Evolutionary conservation across 2,888 invertebrate genomes (phyloP), one percentile per base, ranked within the genome.

Genomic region (Campaea margaritaria): DNA sequence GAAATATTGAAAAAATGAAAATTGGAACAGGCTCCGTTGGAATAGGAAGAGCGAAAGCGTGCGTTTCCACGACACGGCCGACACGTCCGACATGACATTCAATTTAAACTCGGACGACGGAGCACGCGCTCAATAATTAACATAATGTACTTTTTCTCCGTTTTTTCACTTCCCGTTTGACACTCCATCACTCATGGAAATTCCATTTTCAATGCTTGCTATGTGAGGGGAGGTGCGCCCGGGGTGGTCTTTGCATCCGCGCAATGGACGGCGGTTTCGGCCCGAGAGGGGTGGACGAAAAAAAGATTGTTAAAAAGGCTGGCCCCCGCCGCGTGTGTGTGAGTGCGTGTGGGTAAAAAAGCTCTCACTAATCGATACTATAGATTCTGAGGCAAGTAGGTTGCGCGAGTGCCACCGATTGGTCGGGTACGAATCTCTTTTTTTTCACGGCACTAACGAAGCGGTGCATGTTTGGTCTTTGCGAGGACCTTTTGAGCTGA

Each of bases 161-260:
- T 90, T 91, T 91, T 91, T 89, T 83, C 88, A 87, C 86, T 87
- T 90, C 86, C 85, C 90, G 91, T 91, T 91, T 92, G 92, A 91
- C 92, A 92, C 91, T 92, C 91, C 92, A 92, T 92, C 92, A 92
- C 90, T 92, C 92, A 92, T 89, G 92, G 91, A 92, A 92, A 92
- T 91, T 91, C 92, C 92, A 91, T 91, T 92, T 91, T 91, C 90
- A 91, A 91, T 91, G 91, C 88, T 69, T 87, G 89, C 82, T 86
- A 84, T 87, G 85, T 83, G 86, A 85, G 87, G 83, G 86, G 83
- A 74, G 87, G 85, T 83, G 82, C 62, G 70, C 39, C 76, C 75
- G 81, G 87, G 91, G 89, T 85, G 91, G 90, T 88, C 90, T 91
- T 91, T 90, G 90, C 91, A 91, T 91, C 87, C 89, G 89, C 89